Base-by-base conservation (phyloP, 2,113 vertebrate species). In the Alexandromys fortis region DNA sequence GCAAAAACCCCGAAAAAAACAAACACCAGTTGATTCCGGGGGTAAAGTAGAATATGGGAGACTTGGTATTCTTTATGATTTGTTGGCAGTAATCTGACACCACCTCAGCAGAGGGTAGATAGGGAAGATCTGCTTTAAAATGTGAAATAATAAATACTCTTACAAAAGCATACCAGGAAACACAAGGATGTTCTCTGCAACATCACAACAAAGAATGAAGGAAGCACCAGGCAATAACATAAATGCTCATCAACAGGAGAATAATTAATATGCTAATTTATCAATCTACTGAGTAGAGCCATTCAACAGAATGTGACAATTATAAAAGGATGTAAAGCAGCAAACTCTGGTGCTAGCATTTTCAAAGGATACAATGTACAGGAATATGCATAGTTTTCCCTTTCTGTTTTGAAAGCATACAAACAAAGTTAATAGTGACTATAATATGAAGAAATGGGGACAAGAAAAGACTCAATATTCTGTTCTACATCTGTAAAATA, bases 371-470 rank as follows among this genome's bases (percentile, higher is more conserved):
- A 63, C 1, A 68, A 78, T 16, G 72, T 33, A 45, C 1, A 75
- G 28, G n/a, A 52, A 68, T 22, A 86, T 2, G 24, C 26, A n/a
- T 24, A 47, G 93, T 67, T 14, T 85, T 77, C 82, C 87, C 49
- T 96, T 91, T 70, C 73, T 91, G 33, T 92, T 91, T 8, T 90
- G 10, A 90, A 92, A 97, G 49, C 22, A 83, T 21, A 91, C 2
- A 89, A 3, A 78, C 19, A 91, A 86, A 75, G 45, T 85, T 94
- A 95, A 94, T 4, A 88, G 28, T 68, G 33, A 35, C 85, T 89
- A 49, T 35, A 49, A 49, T 47, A 38, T 42, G 26, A 55, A 28
- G 35, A 94, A 94, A 42, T 49, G 6, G 47, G 73, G 35, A 19
- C 12, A 89, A 1, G 45, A 21, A 33, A 22, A 82, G 21, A 92